Evolutionary conservation across 2,888 invertebrate genomes (phyloP).

Genomic region (Calameuta filiformis): DNA sequence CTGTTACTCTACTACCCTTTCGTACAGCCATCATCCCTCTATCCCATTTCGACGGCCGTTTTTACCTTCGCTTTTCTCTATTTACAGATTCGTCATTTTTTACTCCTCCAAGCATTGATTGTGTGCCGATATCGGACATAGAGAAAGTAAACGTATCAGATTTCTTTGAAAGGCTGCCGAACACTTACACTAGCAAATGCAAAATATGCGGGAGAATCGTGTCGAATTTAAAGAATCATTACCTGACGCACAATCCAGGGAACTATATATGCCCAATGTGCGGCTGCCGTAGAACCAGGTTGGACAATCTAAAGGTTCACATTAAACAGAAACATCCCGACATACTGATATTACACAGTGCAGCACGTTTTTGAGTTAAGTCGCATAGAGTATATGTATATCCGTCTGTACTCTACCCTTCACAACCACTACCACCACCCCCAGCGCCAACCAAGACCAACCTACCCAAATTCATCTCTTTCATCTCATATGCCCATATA

Average conservation of each 20-base stretch:
- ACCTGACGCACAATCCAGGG: conserved; percentile 54
- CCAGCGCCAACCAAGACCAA: background rate
- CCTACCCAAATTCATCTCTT: background rate
- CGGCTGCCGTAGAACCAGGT: conserved; percentile 52
- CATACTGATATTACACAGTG: conserved; percentile 31
- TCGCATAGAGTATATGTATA: background rate
- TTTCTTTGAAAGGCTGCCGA: conserved; percentile 50
- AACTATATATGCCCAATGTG: conserved; percentile 58
- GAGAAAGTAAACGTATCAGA: conserved; percentile 49
- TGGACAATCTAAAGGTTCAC: conserved; percentile 55
- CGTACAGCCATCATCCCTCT: conserved; percentile 20
- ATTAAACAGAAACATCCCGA: conserved; percentile 54
- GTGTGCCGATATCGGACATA: conserved; percentile 45
- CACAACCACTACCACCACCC: background rate
- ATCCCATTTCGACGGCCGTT: conserved; percentile 19
- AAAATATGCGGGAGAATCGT: conserved; percentile 60
- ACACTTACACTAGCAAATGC: conserved; percentile 50
- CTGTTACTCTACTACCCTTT: conserved; percentile 13
- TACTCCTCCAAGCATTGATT: conserved; percentile 48
- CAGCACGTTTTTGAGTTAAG: conserved; percentile 16
- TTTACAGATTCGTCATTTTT: conserved; percentile 57
- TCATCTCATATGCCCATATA: background rate
- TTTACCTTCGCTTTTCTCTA: conserved; percentile 43
- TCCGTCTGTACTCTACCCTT: background rate
- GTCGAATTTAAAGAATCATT: conserved; percentile 58